Base-by-base conservation (phyloP, 2,113 vertebrate genomes). In the Campylomormyrus numenius region DNA sequence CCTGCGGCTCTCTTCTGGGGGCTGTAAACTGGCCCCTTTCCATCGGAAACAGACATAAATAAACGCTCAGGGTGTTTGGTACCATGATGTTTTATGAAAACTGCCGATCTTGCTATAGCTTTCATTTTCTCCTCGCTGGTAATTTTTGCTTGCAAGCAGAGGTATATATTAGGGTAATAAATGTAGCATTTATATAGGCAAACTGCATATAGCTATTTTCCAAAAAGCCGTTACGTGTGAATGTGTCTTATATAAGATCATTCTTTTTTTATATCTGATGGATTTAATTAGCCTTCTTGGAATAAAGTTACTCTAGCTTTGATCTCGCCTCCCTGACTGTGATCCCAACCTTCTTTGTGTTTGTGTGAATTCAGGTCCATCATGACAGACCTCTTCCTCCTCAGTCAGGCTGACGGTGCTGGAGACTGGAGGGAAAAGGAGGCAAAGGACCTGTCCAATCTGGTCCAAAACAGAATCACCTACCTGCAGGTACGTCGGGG, bases 371-470 rank as follows among this genome's bases (percentile, higher is more conserved):
- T 42, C 90, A 98, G 97, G 94, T 97, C 97, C 87, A 95, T 98
- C 92, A 97, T 98, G 97, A 97, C 96, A 0, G 97, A 98, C 94
- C 95, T 98, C 91, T 97, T 97, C 96, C 97, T 97, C 95, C 97
- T 98, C 96, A 97, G 97, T 95, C 96, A 97, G 95, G 96, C 96
- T 92, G 97, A 98, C 92, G 97, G 97, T 92, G 97, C 97, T 86
- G 97, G 96, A 92, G 97, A 96, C 0, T 98, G 97, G 97, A 94
- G 97, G 92, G 97, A 97, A 92, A 97, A 95, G 93, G 97, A 98
- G 92, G 96, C 97, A 94, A 97, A 96, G 95, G 97, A 97, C 92
- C 95, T 98, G 92, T 97, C 97, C 86, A 96, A 97, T 13, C 93
- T 97, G 92, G 97, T 98, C 66, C 97, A 98, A 92, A 96, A 97